Conservation (phyloP, 1,140 invertebrate genomes). For the Helicoverpa zea region DNA sequence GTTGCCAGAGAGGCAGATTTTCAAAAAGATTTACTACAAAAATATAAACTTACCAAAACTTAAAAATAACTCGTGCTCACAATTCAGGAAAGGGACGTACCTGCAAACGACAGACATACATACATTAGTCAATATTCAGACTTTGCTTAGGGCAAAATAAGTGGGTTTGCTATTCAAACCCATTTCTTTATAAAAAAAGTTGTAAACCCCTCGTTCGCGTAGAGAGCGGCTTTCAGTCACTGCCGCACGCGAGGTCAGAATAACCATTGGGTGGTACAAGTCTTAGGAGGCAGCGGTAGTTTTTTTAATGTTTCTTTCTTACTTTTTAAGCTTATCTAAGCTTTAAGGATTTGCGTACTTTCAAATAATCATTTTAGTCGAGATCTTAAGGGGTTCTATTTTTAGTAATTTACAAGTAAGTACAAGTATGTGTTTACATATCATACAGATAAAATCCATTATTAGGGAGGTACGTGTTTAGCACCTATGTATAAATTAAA, state of each 20-base stretch:
- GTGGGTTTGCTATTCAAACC: slow-evolving; percentile 58
- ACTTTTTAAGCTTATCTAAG: neutral
- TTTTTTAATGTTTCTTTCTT: neutral
- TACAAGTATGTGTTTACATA: too few relatives aligned
- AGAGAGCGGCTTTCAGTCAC: slow-evolving; percentile 68
- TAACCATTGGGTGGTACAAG: slow-evolving; percentile 53
- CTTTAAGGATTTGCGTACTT: too few relatives aligned
- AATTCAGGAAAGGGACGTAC: slow-evolving; percentile 62
- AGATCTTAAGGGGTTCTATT: too few relatives aligned
- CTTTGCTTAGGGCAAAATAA: slow-evolving; percentile 55
- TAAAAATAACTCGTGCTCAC: slow-evolving; percentile 55
- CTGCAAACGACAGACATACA: slow-evolving; percentile 74
- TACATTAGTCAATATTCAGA: slow-evolving; percentile 61
- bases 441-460: too few relatives aligned
- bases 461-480: too few relatives aligned
- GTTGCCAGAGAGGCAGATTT: too few relatives aligned
- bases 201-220: slow-evolving; percentile 69
- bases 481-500: too few relatives aligned
- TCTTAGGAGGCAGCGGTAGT: slow-evolving; percentile 32
- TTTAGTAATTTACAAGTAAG: too few relatives aligned
- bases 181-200: slow-evolving; percentile 73
- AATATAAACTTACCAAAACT: neutral
- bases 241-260: slow-evolving; percentile 34
- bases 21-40: too few relatives aligned
- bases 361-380: too few relatives aligned